Base-by-base conservation (phyloP, 2,113 vertebrate species). In the Phalacrocorax carbo region DNA sequence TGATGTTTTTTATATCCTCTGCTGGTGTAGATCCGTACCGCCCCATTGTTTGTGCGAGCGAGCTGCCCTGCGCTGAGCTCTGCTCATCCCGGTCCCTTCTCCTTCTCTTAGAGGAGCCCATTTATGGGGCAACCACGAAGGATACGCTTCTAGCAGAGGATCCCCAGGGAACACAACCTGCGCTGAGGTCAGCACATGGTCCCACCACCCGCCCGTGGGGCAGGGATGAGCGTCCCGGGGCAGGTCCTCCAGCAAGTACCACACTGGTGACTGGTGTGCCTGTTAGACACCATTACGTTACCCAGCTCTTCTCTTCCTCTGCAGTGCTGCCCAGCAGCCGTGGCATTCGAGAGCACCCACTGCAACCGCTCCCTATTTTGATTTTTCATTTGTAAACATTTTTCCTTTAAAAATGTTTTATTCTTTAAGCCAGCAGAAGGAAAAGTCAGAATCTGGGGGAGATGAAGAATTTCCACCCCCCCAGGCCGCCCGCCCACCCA, bases 1-100 rank as follows among this genome's bases (percentile, higher is more conserved):
- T n/a, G 78, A 88, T 81, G 66, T 36, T 86, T 96, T 92, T 94
- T 55, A 86, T 73, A 95, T 97, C 94, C 93, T 97, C 93, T 57
- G 76, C 46, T 0, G 7, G 71, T 49, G 82, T 5, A 17, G 36
- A 73, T 44, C 93, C 14, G 21, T 86, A 60, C 55, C 3, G 69
- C 72, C 72, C 82, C 77, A 79, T 65, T 96, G 95, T 88, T 10
- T 3, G 71, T 15, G 86, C 79, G 85, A 81, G 32, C 2, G 3
- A 38, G 29, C 54, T 58, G 55, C 62, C 38, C 81, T 11, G 77
- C 1, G 4, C 73, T 0, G 9, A 49, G 82, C 77, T 12, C 18
- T 0, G 66, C 71, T 76, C 89, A 26, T 4, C 82, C 77, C 8
- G 0, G 17, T 34, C 72, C 65, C 51, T 22, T 62, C 68, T 83